phyloP scores from a whole-genome alignment of 2,888 invertebrate genomes.

The Trachelus tabidus region DNA sequence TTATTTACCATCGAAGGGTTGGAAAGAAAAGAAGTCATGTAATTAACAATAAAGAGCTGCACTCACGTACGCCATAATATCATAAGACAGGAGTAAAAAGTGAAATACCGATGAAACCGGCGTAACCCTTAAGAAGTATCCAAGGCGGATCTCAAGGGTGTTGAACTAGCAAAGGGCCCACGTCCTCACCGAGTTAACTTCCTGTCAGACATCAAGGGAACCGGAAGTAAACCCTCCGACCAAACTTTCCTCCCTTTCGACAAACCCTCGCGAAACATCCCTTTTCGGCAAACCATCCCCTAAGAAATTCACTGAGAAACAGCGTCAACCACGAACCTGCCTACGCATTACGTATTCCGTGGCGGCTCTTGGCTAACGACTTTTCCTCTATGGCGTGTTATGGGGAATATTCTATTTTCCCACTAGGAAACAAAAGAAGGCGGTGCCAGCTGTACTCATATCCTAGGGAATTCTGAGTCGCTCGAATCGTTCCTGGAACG shows the following conservation, averaged over 20 bases:
- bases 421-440: not conserved
- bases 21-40: not conserved
- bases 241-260: not conserved
- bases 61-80: too few species aligned
- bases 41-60: not conserved
- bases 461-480: not conserved
- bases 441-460: not conserved
- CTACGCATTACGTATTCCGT: not conserved
- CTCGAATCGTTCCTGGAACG: not conserved
- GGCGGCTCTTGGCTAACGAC: not conserved
- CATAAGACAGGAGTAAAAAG: not conserved
- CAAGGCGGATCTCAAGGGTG: not conserved
- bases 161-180: not conserved
- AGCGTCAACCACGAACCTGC: not conserved
- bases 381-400: not conserved
- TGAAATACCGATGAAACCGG: not conserved
- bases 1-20: not conserved
- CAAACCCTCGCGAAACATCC: not conserved
- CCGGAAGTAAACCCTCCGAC: not conserved
- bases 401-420: not conserved
- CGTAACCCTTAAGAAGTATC: not conserved
- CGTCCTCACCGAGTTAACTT: not conserved
- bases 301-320: not conserved
- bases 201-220: not conserved
- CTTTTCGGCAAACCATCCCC: not conserved